These are phyloP conservation scores for Morpho achilles DNA, from an alignment of 2,888 invertebrate species.

Conservation along the genomic window DNA sequence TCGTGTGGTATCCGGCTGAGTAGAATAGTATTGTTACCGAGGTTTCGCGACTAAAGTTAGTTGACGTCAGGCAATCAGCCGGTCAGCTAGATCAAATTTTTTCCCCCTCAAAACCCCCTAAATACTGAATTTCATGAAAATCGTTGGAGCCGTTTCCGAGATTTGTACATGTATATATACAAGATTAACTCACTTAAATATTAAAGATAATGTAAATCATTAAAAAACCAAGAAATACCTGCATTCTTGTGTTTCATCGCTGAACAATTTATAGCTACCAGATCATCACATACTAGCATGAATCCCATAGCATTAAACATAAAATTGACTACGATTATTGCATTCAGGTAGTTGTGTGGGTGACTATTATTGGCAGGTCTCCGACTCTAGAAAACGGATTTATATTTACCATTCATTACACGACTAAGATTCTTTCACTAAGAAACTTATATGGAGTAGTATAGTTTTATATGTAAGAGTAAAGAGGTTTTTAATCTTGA, in stretches of 20 bases:
- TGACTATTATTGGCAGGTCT: slow-evolving; percentile 72
- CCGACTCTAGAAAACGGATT: slow-evolving; percentile 53
- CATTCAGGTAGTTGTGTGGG: slow-evolving; percentile 64
- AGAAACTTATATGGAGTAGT: slow-evolving; percentile 1
- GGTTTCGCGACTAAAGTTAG: too few species aligned
- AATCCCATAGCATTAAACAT: slow-evolving; percentile 51
- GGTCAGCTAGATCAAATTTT: too few species aligned
- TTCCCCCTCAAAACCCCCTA: too few species aligned
- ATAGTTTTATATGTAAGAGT: slow-evolving; percentile 12
- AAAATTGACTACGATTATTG: slow-evolving; percentile 64
- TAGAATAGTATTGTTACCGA: too few species aligned
- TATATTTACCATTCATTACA: slow-evolving; percentile 46
- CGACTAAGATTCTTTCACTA: slow-evolving; percentile 32
- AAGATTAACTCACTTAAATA: too few species aligned
- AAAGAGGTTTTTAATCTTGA: slow-evolving; percentile 20
- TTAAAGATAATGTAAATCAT: too few species aligned
- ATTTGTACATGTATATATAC: too few species aligned
- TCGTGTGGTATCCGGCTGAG: too few species aligned
- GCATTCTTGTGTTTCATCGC: slow-evolving; percentile 36
- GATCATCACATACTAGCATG: slow-evolving; percentile 44
- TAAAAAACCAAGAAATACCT: too few species aligned
- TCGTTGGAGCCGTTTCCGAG: too few species aligned
- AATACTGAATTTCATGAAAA: too few species aligned
- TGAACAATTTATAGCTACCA: slow-evolving; percentile 27
- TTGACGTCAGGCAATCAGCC: too few species aligned